Evolutionary conservation across 2,113 vertebrate species (phyloP), one percentile per base, ranked within the genome.

Genomic region (Pollachius pollachius): DNA sequence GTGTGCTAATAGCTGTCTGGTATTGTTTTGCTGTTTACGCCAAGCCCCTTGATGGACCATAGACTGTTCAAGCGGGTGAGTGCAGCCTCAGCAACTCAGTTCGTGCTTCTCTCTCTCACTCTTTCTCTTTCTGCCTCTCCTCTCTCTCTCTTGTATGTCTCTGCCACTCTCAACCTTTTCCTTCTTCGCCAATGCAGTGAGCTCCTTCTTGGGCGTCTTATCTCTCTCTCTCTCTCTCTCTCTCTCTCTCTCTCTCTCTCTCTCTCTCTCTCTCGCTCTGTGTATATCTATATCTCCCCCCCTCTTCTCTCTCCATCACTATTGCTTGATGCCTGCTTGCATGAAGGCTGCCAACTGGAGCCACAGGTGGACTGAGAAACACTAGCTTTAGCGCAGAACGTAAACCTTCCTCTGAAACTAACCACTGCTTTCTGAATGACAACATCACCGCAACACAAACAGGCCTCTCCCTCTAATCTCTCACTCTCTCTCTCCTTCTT

Each of bases 41-140:
- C 90, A 98, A 99, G 97, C 97, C 97, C 97, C 92, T 97, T 99
- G 95, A 95, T 96, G 97, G 97, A 99, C 95, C 97, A 95, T 98
- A 98, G 97, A 95, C 97, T 97, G 95, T 99, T 95, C 96, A 96
- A 96, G 96, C 95, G 97, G 97, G 97, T 99, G 97, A 99, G 97
- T 99, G 92, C 94, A 95, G 95, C 94, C 95, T 96, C 93, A 96
- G 96, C 94, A 92, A 94, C 94, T 92, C 92, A 94, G 93, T 86
- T 89, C 81, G 84, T 90, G 76, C 80, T 78, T 86, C 82, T 71
- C 41, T 75, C 18, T 52, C 61, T 66, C 16, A 52, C 18, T 56
- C 65, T 76, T 48, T 52, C 60, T 73, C 62, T 62, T 54, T 58
- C 21, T 74, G 13, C 69, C 61, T 69, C 60, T 54, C 52, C 52